Base-by-base conservation (phyloP, 2,113 vertebrate species). In the Paramisgurnus dabryanus region DNA sequence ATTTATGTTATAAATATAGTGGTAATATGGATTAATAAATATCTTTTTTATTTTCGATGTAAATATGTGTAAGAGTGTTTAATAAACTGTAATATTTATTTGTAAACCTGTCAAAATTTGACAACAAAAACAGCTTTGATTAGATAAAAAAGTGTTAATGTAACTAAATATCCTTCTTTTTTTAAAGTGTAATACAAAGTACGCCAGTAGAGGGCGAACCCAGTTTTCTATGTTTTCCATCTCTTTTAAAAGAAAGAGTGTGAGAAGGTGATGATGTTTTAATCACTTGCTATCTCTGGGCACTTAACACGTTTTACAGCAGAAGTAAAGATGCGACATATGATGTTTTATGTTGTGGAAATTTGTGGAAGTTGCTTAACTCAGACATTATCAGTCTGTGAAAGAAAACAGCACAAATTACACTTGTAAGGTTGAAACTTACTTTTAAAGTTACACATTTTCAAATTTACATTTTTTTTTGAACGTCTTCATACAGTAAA, bases 151-250 rank as follows among this genome's bases (percentile, higher is more conserved):
- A 34, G 27, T 55, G 53, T 53, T 15, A 55, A 55, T 17, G 17
- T 17, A 12, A 47, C 15, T 57, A 17, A 57, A 15, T 5, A 6
- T 57, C 17, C 6, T 6, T 3, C 1, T 57, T 18, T 58, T 5
- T 57, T 53, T 71, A 7, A 18, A 27, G 71, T 86, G 76, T 85
- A 82, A 85, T 92, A 89, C 81, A 84, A 53, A 82, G 27, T 73
- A 85, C 82, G 83, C 93, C 93, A 94, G 93, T 90, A 94, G 93
- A 90, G 90, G 93, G 92, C 92, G 91, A 85, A 72, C 90, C 76
- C 87, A 86, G 82, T 92, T 89, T 60, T 40, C 10, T 47, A n/a
- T 83, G 67, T 67, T 75, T 85, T 69, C 13, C 18, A n/a, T 15
- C 53, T 34, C 39, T 47, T 13, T n/a, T 41, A 15, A 74, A 17